Evolutionary conservation across 2,797 vertebrate genomes (phyloP).

Genomic region (Sebastes trivittatus): DNA sequence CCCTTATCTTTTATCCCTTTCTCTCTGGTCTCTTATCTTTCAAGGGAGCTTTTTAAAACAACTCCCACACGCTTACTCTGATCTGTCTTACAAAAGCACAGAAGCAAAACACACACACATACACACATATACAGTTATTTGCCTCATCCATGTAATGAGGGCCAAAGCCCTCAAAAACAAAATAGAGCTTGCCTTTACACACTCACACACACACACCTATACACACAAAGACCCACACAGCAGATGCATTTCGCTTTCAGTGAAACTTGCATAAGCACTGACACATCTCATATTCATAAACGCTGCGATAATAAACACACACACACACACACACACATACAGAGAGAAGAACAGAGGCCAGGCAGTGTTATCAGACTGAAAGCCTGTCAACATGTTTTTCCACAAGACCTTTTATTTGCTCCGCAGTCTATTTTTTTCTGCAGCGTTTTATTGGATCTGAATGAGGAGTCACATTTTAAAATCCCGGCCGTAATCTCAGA

Average conservation of each 20-base stretch:
- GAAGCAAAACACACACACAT: slow-evolving; percentile 5
- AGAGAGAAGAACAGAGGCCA: slow-evolving; percentile 13
- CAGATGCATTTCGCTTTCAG: slow-evolving; percentile 37
- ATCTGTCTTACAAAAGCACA: slow-evolving; percentile 52
- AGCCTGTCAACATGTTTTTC: slow-evolving; percentile 63
- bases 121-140: slow-evolving; percentile 11
- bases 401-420: slow-evolving; percentile 51
- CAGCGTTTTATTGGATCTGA: slow-evolving; percentile 53
- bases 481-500: slow-evolving; percentile 26
- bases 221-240: slow-evolving; percentile 13
- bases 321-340: neutral
- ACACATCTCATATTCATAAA: slow-evolving; percentile 47
- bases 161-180: slow-evolving; percentile 8
- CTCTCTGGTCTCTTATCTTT: slow-evolving; percentile 61
- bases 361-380: slow-evolving; percentile 40
- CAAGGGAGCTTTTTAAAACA: slow-evolving; percentile 61
- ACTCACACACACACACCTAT: slow-evolving; percentile 1
- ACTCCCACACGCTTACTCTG: slow-evolving; percentile 60
- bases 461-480: slow-evolving; percentile 50
- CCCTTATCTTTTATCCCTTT: slow-evolving; percentile 15
- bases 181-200: slow-evolving; percentile 1
- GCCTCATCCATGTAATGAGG: slow-evolving; percentile 45
- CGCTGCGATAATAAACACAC: slow-evolving; percentile 9
- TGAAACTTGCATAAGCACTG: slow-evolving; percentile 36
- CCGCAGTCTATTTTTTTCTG: slow-evolving; percentile 39